Conservation (phyloP, 2,888 invertebrate species). For the Petrolisthes cinctipes region DNA sequence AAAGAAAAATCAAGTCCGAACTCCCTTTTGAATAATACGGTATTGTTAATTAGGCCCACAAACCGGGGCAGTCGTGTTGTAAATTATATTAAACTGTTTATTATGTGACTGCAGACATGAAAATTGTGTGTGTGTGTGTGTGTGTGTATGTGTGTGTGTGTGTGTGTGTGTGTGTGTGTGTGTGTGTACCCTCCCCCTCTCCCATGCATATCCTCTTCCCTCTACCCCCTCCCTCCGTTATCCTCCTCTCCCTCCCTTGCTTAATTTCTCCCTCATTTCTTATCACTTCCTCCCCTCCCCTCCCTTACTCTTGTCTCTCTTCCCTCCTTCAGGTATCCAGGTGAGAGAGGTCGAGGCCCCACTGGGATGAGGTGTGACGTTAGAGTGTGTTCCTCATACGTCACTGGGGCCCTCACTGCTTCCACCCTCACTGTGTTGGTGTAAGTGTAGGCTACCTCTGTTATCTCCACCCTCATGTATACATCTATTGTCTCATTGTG, state of each 20-base stretch:
- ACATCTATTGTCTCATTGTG: no score
- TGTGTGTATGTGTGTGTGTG: conserved; percentile 14
- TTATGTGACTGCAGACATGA: no score
- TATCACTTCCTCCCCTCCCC: not conserved
- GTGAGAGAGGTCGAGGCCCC: no score
- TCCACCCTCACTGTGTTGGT: conserved; percentile 33
- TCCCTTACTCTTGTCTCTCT: not conserved
- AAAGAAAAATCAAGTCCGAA: no score
- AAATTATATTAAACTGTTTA: no score
- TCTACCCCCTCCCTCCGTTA: not conserved
- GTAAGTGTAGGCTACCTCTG: no score
- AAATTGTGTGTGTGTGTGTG: conserved; percentile 1
- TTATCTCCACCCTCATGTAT: no score
- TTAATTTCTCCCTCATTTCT: not conserved
- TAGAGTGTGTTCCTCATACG: conserved; percentile 27
- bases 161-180: not conserved
- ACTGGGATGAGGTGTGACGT: conserved; percentile 41
- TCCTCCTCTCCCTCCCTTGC: not conserved
- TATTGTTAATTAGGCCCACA: no score
- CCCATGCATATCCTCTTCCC: not conserved
- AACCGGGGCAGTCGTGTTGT: no score
- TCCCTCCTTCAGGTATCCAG: no score
- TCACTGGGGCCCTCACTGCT: conserved; percentile 40
- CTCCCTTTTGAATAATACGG: no score
- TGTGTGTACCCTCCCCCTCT: not conserved